phyloP scores from a whole-genome alignment of 35 echinoderm and acorn worm species.

The Patiria miniata region DNA sequence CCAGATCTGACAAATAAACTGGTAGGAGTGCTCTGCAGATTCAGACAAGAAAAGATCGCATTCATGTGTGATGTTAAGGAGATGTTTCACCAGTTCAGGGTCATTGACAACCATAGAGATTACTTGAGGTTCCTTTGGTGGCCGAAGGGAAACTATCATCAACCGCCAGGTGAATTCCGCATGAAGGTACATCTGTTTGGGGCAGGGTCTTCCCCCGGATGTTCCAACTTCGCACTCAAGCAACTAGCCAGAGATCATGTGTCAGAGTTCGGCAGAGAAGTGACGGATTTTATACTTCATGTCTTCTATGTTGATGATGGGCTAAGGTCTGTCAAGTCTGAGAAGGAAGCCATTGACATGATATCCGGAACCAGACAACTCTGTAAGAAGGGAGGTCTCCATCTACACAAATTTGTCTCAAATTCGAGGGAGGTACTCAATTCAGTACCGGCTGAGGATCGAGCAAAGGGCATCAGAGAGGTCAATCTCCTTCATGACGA shows the following conservation, averaged over 20 bases:
- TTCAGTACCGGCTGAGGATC: constrained; percentile 13
- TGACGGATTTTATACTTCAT: constrained; percentile 21
- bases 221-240: constrained; percentile 50
- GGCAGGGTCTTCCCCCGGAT: constrained; percentile 52
- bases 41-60: constrained; percentile 57
- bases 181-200: constrained; percentile 72
- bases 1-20: constrained; percentile 77
- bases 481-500: constrained; percentile 35
- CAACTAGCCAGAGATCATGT: constrained; percentile 2
- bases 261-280: no score
- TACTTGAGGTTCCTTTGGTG: constrained; percentile 76
- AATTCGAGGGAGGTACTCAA: constrained; percentile 46
- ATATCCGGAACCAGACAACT: constrained; percentile 5
- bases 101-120: constrained; percentile 25
- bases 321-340: constrained; percentile 44
- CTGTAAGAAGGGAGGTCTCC: constrained; percentile 43
- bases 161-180: constrained; percentile 26
- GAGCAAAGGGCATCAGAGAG: neutral
- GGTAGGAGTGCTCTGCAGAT: constrained; percentile 53
- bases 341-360: constrained; percentile 31
- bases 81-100: constrained; percentile 70
- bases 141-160: constrained; percentile 30
- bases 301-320: constrained; percentile 82
- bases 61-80: constrained; percentile 46
- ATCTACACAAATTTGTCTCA: constrained; percentile 58